Evolutionary conservation across 2,797 vertebrate species (phyloP), one percentile per base, ranked within the genome.

Genomic region (Sternotherus odoratus): DNA sequence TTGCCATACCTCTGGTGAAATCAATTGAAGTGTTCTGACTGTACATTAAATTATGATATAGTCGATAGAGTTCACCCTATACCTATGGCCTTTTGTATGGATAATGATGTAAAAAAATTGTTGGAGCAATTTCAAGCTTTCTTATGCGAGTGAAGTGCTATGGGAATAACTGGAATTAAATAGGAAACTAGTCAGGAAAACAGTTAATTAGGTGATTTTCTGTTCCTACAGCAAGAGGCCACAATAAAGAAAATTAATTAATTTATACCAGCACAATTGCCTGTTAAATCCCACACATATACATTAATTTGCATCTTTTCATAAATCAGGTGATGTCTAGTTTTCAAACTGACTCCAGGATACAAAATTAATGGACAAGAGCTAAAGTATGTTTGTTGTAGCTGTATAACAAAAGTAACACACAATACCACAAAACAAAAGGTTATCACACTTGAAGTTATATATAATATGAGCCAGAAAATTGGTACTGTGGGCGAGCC

Each of bases 71-170:
- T 36, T 66, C 60, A 66, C 8, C 60, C 17, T 66, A 66, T 36
- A 21, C 16, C 33, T 6, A 78, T 1, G 39, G 8, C 9, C 16
- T 75, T 84, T 49, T 11, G 19, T 17, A 6, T 51, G 57, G 50
- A 50, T 48, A 8, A 5, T 4, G 23, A 43, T 39, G 10, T n/a
- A 43, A 43, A 77, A n/a, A 53, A 12, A 36, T 17, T 77, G 28
- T 49, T 6, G 5, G 23, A 33, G 49, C 78, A 3, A 23, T 48
- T 77, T 75, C 60, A 3, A 0, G 0, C 43, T 77, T 80, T 24
- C n/a, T 56, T 84, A 78, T 69, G 2, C 28, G 19, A 9, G 15
- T n/a, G 26, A n/a, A 72, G 60, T 30, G 16, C 77, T 2, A 1
- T 28, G 53, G 36, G 12, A 88, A 86, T 83, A 79, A 51, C 9